Conservation (phyloP, 2,888 invertebrate genomes). For the Lycocerus yunnanus region DNA sequence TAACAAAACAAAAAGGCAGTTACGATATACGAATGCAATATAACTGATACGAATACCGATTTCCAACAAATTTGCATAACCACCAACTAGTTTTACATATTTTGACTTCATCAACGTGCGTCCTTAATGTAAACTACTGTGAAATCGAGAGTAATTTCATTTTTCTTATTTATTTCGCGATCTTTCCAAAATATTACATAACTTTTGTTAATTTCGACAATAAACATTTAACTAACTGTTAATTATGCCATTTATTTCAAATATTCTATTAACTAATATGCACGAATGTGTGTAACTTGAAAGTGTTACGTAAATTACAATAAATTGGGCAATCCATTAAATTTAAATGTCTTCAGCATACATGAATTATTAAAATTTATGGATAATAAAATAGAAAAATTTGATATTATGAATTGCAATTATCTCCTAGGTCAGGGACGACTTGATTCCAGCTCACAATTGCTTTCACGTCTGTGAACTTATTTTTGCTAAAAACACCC, state of each 20-base stretch:
- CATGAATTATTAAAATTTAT: not conserved
- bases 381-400: not conserved
- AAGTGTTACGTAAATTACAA: not conserved
- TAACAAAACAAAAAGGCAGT: slow-evolving; percentile 8
- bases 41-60: not conserved
- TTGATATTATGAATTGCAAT: not conserved
- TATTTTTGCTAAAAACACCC: not conserved
- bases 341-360: not conserved
- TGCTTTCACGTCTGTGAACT: not conserved
- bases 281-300: not conserved
- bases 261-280: not conserved
- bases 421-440: not conserved
- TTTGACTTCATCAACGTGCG: not conserved
- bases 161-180: not conserved
- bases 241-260: not conserved
- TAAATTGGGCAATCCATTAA: not conserved
- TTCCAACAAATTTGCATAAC: slow-evolving; percentile 7
- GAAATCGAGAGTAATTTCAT: not conserved
- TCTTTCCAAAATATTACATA: not conserved
- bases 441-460: not conserved
- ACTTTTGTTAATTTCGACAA: not conserved
- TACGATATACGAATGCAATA: not conserved
- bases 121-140: not conserved
- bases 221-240: not conserved
- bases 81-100: slow-evolving; percentile 11